Evolutionary conservation across 2,797 vertebrate genomes (phyloP), one percentile per base, ranked within the genome.

Genomic region (Cyprinodon diabolis): DNA sequence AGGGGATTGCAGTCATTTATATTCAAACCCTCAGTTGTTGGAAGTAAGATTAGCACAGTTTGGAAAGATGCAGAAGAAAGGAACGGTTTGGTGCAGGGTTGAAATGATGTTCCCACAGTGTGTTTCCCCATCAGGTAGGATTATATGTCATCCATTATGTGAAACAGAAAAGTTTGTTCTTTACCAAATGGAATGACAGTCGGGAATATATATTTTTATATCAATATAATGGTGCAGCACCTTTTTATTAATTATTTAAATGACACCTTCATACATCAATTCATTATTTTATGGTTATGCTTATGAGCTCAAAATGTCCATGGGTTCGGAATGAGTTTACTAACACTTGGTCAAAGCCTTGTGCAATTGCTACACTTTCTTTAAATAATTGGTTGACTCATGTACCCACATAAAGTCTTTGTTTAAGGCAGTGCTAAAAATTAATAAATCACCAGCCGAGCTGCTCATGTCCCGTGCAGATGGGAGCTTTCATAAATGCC

Each of bases 1-100:
- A 86, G 76, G 49, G 71, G 69, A 90, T 79, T 66, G 71, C 74
- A 85, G 74, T 88, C 83, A 77, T 91, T 92, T 89, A 79, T 79
- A 86, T 91, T 90, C 88, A 37, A 84, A 79, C 43, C 66, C 89
- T 83, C 78, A 47, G 87, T 92, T 85, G 84, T 84, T 82, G 76
- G 48, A 74, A 69, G 68, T 49, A 76, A 84, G 75, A 84, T 67
- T 35, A 78, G 56, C 66, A 17, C 15, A 49, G 69, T 19, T 40
- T 25, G 3, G 13, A 49, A 86, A 74, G 71, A 56, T 54, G 37
- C 48, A 48, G 37, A n/a, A 68, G 45, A 49, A 76, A 78, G 55
- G 79, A 66, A 65, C 23, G 67, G 58, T 65, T 82, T 69, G 23
- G 17, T 75, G 72, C 57, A 69, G 40, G 54, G 82, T 13, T 62